These are phyloP conservation scores for Wiebesia pumilae DNA, from an alignment of 1,140 invertebrate species.

Conservation along the genomic window DNA sequence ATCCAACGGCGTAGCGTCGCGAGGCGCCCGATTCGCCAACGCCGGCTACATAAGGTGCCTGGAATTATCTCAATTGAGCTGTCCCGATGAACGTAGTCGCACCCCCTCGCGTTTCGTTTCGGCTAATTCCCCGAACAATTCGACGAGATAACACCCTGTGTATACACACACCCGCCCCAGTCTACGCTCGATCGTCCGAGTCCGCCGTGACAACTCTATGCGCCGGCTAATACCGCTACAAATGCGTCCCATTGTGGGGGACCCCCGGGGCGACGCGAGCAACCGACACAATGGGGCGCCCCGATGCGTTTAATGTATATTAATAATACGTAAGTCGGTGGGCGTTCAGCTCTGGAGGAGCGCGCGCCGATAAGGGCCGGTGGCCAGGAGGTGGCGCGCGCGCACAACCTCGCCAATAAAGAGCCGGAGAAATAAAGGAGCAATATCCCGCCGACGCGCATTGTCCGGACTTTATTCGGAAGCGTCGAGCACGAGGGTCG, in stretches of 20 bases:
- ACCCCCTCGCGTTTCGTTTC: not conserved
- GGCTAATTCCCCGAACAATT: constrained; percentile 30
- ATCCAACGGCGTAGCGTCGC: no score
- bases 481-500: no score
- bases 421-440: constrained; percentile 5
- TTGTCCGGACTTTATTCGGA: constrained; percentile 10
- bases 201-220: constrained; percentile 21
- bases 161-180: not conserved
- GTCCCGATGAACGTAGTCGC: constrained; percentile 8
- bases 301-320: constrained; percentile 14
- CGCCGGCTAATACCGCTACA: constrained; percentile 34
- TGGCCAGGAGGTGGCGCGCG: constrained; percentile 1
- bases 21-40: no score
- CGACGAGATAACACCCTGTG: constrained; percentile 26
- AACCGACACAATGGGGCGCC: constrained; percentile 13
- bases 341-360: not conserved
- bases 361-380: not conserved
- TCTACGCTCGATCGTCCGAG: not conserved
- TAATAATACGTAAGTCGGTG: constrained; percentile 20
- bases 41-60: not conserved
- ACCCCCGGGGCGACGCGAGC: not conserved
- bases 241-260: constrained; percentile 21
- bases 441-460: not conserved
- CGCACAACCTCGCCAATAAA: not conserved
- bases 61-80: constrained; percentile 22